These are phyloP conservation scores for Tenebrosternarchus preto DNA, from an alignment of 2,113 vertebrate genomes.

Conservation along the genomic window DNA sequence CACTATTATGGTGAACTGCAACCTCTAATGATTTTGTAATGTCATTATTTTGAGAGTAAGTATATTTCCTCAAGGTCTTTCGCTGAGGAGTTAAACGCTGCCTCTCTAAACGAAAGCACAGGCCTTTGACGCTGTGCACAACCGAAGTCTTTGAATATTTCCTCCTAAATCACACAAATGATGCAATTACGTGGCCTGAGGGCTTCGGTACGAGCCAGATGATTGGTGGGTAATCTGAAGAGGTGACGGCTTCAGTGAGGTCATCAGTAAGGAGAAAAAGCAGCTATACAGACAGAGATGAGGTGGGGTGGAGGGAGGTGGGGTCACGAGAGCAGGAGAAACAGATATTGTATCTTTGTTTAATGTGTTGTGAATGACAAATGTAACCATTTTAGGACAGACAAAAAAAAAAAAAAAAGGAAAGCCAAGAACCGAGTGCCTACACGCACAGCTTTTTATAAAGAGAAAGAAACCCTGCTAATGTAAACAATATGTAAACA, in stretches of 20 bases:
- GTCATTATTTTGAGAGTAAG: conserved; percentile 42
- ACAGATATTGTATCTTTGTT: neutral
- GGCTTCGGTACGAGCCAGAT: neutral
- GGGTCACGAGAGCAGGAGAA: neutral
- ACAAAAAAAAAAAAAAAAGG: no score
- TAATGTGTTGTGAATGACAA: no score
- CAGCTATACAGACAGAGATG: conserved; percentile 18
- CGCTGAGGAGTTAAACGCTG: conserved; percentile 43
- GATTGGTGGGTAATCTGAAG: conserved; percentile 24
- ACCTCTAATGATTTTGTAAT: conserved; percentile 73
- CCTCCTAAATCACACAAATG: conserved; percentile 55
- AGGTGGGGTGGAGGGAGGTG: no score
- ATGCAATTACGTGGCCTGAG: conserved; percentile 50
- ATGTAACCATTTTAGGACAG: no score
- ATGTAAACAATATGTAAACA: no score
- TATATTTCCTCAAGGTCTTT: conserved; percentile 68
- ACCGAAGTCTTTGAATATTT: conserved; percentile 33
- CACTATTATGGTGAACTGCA: conserved; percentile 61
- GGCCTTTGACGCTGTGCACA: conserved; percentile 5
- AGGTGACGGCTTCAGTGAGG: conserved; percentile 33
- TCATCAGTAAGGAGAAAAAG: conserved; percentile 46
- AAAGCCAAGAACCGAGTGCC: no score
- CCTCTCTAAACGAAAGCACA: conserved; percentile 41
- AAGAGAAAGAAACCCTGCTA: no score
- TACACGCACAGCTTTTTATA: no score